Base-by-base conservation (phyloP, 2,888 invertebrate genomes). In the Nephrocerus scutellatus region DNA sequence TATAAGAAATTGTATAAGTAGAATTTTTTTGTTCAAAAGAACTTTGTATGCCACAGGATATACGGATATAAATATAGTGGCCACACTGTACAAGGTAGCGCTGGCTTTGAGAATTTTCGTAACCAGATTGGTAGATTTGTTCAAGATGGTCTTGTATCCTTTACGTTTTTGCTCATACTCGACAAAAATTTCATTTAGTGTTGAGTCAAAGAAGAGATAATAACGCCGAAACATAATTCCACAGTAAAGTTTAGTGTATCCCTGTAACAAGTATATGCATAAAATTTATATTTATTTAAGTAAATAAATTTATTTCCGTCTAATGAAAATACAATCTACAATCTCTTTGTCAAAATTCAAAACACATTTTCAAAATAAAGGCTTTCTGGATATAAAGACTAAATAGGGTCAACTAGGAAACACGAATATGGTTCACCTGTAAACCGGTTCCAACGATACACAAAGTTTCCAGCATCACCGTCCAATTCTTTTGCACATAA, bases 1-100 rank as follows among this genome's bases (percentile, higher is more conserved):
- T 12, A 59, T 39, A 0, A 50, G 14, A 15, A 59, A 59, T 16
- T 55, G 57, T 52, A 59, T 36, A 0, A 59, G 33, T n/a, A 51
- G 22, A 1, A 46, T 5, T 20, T 51, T 59, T 15, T 53, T 25
- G 6, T 47, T 30, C 10, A 36, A 14, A 4, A 35, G 10, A 23
- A 39, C 0, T 59, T 57, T 18, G 46, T 39, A 2, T 15, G 5
- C 3, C 48, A 9, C n/a, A 0, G 59, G 57, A 19, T 46, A 40
- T 2, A 16, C 4, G 3, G 48, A 9, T n/a, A 58, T 3, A 0
- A 21, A 10, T 1, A 16, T 5, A 1, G 38, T 12, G 0, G 13
- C 9, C 0, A 35, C 0, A 0, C 39, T 4, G 10, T 51, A 53
- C 4, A 54, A 2, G 8, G 33, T 14, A 8, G 48, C 32, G 4